These are phyloP conservation scores for Dinomys branickii DNA, from an alignment of 2,113 vertebrate genomes.

Conservation along the genomic window DNA sequence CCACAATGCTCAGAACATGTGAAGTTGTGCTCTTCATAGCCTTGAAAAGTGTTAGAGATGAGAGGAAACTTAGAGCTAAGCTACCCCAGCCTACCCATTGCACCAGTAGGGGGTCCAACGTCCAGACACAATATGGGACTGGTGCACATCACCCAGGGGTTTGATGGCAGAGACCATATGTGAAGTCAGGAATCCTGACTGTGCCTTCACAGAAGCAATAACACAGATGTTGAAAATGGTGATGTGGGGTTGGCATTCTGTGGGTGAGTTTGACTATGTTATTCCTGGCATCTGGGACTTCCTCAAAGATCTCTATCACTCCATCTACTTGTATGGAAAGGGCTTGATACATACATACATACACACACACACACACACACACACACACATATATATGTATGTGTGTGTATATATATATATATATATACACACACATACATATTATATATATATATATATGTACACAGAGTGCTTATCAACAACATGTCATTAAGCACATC, in stretches of 20 bases:
- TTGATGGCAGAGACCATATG: not conserved
- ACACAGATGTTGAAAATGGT: accelerated
- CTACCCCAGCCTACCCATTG: not conserved
- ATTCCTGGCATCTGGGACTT: not conserved
- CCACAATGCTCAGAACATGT: not conserved
- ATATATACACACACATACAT: no score
- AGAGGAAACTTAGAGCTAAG: not conserved
- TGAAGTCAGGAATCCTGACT: not conserved
- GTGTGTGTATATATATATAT: no score
- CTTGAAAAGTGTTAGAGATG: not conserved
- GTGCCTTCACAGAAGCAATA: not conserved
- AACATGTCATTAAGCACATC: not conserved
- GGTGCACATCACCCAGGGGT: not conserved
- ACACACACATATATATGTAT: no score
- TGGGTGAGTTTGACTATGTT: not conserved
- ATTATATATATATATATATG: no score
- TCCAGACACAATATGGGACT: not conserved
- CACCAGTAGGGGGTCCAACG: not conserved
- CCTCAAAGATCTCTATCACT: not conserved
- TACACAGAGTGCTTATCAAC: not conserved
- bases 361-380: no score
- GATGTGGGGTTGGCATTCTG: not conserved
- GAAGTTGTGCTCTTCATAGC: not conserved
- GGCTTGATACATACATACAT: not conserved
- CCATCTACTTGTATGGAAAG: not conserved